These are phyloP conservation scores for Lamellibrachia satsuma DNA, from an alignment of 2,888 invertebrate genomes.

Conservation along the genomic window DNA sequence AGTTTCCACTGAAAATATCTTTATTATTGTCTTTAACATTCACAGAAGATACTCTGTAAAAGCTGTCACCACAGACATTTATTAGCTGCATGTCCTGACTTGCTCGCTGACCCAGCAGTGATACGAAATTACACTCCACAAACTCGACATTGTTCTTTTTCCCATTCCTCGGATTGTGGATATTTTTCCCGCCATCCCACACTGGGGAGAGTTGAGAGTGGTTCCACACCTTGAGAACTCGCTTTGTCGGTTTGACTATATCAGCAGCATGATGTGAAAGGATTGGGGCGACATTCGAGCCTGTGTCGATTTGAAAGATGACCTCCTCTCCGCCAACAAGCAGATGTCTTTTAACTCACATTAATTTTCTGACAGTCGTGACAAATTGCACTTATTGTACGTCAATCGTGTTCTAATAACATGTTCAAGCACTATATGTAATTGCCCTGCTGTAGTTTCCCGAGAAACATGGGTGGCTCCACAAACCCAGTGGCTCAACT, in stretches of 20 bases:
- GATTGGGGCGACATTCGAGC: slow-evolving; percentile 29
- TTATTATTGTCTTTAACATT: neutral
- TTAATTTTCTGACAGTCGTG: too few relatives aligned
- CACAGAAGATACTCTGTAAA: neutral
- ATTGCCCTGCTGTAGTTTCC: too few relatives aligned
- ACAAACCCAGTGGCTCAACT: too few relatives aligned
- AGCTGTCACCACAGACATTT: neutral
- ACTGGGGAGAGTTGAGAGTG: neutral
- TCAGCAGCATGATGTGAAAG: slow-evolving; percentile 22
- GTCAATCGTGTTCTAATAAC: too few relatives aligned
- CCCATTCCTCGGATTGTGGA: slow-evolving; percentile 30
- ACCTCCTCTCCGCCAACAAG: slow-evolving; percentile 20
- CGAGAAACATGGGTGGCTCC: too few relatives aligned
- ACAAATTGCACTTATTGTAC: too few relatives aligned
- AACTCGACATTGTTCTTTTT: slow-evolving; percentile 34
- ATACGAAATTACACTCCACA: slow-evolving; percentile 7
- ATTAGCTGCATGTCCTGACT: slow-evolving; percentile 29
- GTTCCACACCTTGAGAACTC: slow-evolving; percentile 25
- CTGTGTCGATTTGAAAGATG: slow-evolving; percentile 34
- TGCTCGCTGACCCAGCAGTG: slow-evolving; percentile 26
- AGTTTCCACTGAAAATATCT: slow-evolving; percentile 26
- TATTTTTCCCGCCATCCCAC: neutral
- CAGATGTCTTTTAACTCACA: too few relatives aligned
- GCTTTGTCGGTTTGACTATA: neutral
- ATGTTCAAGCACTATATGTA: too few relatives aligned